These are phyloP conservation scores for Uria aalge DNA, from an alignment of 2,113 vertebrate genomes.

Conservation along the genomic window DNA sequence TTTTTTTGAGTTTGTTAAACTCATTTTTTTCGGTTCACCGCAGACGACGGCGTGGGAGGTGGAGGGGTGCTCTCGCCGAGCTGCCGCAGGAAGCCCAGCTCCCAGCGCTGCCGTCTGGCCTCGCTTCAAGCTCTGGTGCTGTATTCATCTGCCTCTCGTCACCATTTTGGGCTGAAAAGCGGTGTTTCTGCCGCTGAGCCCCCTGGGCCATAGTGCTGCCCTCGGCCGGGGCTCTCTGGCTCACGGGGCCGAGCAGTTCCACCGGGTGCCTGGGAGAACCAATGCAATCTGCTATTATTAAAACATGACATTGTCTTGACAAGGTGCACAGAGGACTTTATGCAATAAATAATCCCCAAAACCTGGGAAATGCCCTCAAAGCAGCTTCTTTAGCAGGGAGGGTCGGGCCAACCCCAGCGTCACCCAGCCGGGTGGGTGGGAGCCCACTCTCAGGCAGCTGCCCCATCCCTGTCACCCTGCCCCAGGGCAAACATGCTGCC, in stretches of 20 bases:
- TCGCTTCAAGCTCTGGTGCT: background rate
- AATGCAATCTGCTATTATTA: too few species aligned
- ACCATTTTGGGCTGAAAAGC: background rate
- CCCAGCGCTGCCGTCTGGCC: background rate
- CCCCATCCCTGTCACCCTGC: rapidly evolving
- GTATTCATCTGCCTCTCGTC: background rate
- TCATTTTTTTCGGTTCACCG: background rate
- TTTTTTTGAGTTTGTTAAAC: background rate
- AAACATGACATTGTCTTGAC: rapidly evolving
- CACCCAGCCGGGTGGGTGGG: background rate
- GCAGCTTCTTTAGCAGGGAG: background rate
- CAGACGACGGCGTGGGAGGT: background rate
- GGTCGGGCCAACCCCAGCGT: rapidly evolving
- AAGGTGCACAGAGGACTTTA: background rate
- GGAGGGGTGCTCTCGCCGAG: background rate
- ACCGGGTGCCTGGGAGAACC: background rate
- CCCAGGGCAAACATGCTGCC: background rate
- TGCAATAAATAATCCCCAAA: background rate
- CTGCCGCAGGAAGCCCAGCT: background rate
- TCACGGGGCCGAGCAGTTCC: background rate
- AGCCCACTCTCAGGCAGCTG: background rate
- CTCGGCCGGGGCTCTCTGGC: background rate
- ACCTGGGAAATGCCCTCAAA: background rate
- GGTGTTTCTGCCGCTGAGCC: background rate
- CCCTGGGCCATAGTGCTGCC: background rate